Evolutionary conservation across 2,113 vertebrate species (phyloP), one percentile per base, ranked within the genome.

Genomic region (Heteronetta atricapilla): DNA sequence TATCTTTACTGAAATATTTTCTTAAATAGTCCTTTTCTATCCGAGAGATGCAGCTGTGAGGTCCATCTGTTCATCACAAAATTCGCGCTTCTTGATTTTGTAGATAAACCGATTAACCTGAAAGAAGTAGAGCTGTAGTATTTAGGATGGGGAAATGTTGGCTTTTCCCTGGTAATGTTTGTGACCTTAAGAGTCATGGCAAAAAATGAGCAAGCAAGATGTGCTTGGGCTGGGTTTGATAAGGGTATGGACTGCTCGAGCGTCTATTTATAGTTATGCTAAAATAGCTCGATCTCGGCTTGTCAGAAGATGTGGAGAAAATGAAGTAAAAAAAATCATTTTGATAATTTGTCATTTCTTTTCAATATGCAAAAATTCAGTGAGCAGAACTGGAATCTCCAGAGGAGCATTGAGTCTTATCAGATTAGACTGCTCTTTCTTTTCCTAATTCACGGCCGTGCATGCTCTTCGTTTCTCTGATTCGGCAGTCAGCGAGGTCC

Each of bases 41-140:
- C 55, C 70, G 81, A 48, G 94, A 90, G 84, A 93, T 94, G 94
- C 91, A 95, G 91, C 89, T 94, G 93, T 92, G 81, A 85, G 42
- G 86, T 93, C 96, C 93, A 96, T 95, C 95, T 95, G 86, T 95
- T 96, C 84, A 19, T 79, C 66, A 79, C 70, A 92, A 90, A 90
- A 93, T 58, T 79, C 81, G 21, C 82, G 48, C 44, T 94, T 90
- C 66, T 5, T 89, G 93, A 93, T 95, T 95, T 91, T 96, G 90
- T 86, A 89, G 93, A 76, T 66, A 82, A 56, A 53, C 89, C 82
- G 90, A 3, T n/a, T 60, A 79, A 86, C 73, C 90, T 68, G 69
- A 60, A 83, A 81, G 80, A 75, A 79, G 52, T 42, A 34, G 42
- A 28, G 80, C 46, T 92, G 11, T 14, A 38, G 48, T 60, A 44